Conservation (phyloP, 2,113 vertebrate species). For the Misgurnus mizolepis region DNA sequence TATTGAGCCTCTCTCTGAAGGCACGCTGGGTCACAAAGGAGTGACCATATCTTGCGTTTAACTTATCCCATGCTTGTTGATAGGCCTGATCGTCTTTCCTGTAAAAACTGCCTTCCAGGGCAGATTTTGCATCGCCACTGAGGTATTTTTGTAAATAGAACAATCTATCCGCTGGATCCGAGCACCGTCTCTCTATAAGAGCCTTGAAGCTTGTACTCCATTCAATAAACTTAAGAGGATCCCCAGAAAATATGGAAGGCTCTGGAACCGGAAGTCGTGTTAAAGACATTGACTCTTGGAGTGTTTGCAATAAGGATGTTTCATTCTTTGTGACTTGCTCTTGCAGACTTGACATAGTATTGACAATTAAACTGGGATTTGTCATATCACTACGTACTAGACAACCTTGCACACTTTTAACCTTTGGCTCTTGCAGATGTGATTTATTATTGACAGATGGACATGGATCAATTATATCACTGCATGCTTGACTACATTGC, state of each 20-base stretch:
- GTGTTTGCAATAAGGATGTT: background rate
- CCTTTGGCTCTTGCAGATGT: background rate
- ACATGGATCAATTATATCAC: background rate
- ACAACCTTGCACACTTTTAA: background rate
- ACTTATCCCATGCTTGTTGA: constrained; percentile 37
- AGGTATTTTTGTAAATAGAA: constrained; percentile 43
- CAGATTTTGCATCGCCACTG: constrained; percentile 17
- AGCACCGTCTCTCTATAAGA: constrained; percentile 21
- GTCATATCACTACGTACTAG: background rate
- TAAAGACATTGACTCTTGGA: constrained; percentile 18
- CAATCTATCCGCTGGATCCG: constrained; percentile 24
- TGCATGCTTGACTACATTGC: background rate
- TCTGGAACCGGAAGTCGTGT: constrained; percentile 35
- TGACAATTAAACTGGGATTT: too few species aligned
- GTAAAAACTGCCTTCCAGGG: constrained; percentile 44
- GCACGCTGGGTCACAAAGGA: constrained; percentile 43
- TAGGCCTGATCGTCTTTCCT: constrained; percentile 42
- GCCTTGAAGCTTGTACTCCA: constrained; percentile 41
- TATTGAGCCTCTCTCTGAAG: constrained; percentile 48
- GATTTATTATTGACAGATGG: background rate
- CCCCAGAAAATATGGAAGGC: constrained; percentile 20
- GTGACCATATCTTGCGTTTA: constrained; percentile 44
- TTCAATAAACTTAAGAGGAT: constrained; percentile 44
- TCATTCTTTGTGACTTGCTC: background rate
- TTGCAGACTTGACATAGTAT: background rate